Percentiles rank a stretch among this genome's conserved stretches.
Evolutionary conservation across 2,797 vertebrate species (phyloP).

Genomic region (Manis pentadactyla): DNA sequence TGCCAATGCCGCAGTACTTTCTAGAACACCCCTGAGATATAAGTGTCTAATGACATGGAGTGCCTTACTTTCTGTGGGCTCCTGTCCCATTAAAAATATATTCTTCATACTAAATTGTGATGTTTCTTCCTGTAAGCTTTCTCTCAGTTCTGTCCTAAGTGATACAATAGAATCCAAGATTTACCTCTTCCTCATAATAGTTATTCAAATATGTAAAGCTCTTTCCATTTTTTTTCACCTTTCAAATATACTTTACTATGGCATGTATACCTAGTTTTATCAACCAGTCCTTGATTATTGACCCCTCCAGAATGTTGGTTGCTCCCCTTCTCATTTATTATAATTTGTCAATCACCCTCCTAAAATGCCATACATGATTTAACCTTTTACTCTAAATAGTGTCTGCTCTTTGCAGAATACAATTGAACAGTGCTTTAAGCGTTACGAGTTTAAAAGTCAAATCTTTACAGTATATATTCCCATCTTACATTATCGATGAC

Average conservation of each 20-base stretch:
- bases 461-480: not conserved
- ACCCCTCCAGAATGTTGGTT: not conserved
- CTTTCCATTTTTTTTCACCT: constrained; percentile 18
- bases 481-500: not conserved
- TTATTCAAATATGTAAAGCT: constrained; percentile 15
- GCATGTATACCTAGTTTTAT: not conserved
- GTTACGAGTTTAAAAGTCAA: constrained; percentile 20
- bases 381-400: not conserved
- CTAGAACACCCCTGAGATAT: not conserved
- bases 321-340: not conserved
- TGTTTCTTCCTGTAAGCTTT: not conserved
- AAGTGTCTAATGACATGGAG: not conserved
- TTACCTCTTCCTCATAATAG: not conserved
- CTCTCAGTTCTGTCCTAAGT: not conserved
- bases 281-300: not conserved
- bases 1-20: not conserved
- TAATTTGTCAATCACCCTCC: not conserved
- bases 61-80: not conserved
- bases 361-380: not conserved
- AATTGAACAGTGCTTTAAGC: not conserved
- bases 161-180: not conserved
- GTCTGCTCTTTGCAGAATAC: not conserved
- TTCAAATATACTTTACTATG: not conserved
- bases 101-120: constrained; percentile 5
- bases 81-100: not conserved